phyloP scores from a whole-genome alignment of 2,113 vertebrate genomes.

The Perca flavescens region DNA sequence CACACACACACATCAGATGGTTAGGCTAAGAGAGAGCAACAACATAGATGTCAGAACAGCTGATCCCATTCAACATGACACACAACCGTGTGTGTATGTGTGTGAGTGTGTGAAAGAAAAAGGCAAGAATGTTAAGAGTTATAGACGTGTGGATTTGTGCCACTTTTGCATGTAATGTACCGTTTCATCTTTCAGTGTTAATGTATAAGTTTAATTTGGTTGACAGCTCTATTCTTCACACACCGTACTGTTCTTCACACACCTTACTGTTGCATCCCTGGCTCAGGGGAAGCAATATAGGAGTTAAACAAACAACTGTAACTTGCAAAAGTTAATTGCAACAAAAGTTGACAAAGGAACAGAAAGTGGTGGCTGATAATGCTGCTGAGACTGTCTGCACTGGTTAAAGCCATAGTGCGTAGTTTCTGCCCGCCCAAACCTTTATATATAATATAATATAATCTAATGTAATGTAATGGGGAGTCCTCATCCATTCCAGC shows the following conservation, averaged over 20 bases:
- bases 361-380: too few relatives aligned
- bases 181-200: not conserved
- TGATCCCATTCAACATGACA: slow-evolving; percentile 60
- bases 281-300: not conserved
- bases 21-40: slow-evolving; percentile 52
- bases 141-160: slow-evolving; percentile 10
- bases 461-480: too few relatives aligned
- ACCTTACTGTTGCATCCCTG: not conserved
- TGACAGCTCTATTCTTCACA: not conserved
- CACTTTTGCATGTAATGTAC: not conserved
- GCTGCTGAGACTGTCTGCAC: too few relatives aligned
- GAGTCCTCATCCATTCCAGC: too few relatives aligned
- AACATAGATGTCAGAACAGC: slow-evolving; percentile 72
- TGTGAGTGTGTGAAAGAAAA: not conserved
- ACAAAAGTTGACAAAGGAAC: too few relatives aligned
- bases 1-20: slow-evolving; percentile 32
- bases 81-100: not conserved
- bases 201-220: not conserved
- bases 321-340: not conserved
- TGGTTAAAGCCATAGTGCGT: too few relatives aligned
- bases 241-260: not conserved
- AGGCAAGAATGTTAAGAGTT: not conserved
- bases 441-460: too few relatives aligned
- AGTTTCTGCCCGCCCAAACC: too few relatives aligned
- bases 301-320: not conserved